Conservation (phyloP, 1,140 invertebrate genomes). For the Micrasema longulum region DNA sequence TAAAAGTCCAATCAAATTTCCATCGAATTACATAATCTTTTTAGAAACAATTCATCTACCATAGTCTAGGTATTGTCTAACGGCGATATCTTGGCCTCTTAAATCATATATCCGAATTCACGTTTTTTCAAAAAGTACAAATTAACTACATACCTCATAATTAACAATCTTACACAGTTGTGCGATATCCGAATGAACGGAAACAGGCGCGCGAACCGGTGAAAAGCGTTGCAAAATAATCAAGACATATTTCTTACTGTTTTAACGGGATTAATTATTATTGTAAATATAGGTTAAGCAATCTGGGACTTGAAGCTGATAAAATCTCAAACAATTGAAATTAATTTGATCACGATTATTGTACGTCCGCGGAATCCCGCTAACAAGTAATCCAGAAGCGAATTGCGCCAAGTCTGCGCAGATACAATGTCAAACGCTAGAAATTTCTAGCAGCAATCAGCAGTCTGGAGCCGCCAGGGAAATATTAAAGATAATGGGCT, state of each 20-base stretch:
- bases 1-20: conserved; percentile 40
- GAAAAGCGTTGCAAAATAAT: not conserved
- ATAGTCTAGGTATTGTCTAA: conserved; percentile 10
- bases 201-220: not conserved
- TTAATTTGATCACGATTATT: no score
- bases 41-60: conserved; percentile 1
- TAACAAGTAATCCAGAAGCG: no score
- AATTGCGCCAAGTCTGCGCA: not conserved
- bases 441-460: conserved; percentile 20
- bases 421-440: conserved; percentile 21
- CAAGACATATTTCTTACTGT: not conserved
- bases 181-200: conserved; percentile 8
- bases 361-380: no score
- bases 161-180: conserved; percentile 14
- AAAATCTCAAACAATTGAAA: no score
- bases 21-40: conserved; percentile 28
- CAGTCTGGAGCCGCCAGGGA: conserved; percentile 20
- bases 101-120: conserved; percentile 12
- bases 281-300: no score
- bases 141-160: no score
- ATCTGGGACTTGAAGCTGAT: no score
- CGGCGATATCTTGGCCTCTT: conserved; percentile 27
- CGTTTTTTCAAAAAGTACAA: conserved; percentile 3
- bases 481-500: conserved; percentile 24
- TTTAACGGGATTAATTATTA: not conserved